Base-by-base conservation (phyloP, 2,888 invertebrate species). In the Epinotia demarniana region DNA sequence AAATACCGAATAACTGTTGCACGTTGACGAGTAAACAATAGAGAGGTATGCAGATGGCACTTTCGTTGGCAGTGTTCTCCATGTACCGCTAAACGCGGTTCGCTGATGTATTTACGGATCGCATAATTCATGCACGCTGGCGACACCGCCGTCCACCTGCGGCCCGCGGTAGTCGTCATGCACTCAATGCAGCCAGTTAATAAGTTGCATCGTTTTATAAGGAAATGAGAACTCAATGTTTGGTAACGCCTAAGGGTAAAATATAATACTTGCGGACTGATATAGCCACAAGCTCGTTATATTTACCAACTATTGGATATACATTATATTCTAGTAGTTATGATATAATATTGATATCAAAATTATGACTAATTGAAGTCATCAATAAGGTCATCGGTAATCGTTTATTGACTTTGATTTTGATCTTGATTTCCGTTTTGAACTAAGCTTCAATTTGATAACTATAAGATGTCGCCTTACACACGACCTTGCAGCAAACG, bases 1-100 rank as follows among this genome's bases (percentile, higher is more conserved):
- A 79, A 79, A 80, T 80, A 79, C 79, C 81, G 79, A 81, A 80
- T 81, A 82, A 81, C 81, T 76, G 81, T 81, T 80, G 78, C 72
- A 71, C 53, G 53, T n/a, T n/a, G n/a, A 79, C 81, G 80, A 82
- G 43, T 19, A 72, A 77, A 76, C 79, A 80, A 77, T 79, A 69
- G 69, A 69, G 23, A 64, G 49, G 63, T 70, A 53, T 18, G 61
- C 4, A 39, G 53, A 70, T 63, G 19, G 57, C 70, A 76, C 75
- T 78, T 77, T 77, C 76, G 68, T 75, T 62, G 73, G 62, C 77
- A 79, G 78, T 81, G 78, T 80, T 78, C 78, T 78, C 63, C 66
- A 60, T 19, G 66, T 60, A 39, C 72, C 71, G 63, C 77, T 76
- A 77, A 76, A 80, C 78, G 77, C 75, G 76, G 68, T 74, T 69